phyloP scores from a whole-genome alignment of 2,113 vertebrate species.

The Stigmatopora nigra region DNA sequence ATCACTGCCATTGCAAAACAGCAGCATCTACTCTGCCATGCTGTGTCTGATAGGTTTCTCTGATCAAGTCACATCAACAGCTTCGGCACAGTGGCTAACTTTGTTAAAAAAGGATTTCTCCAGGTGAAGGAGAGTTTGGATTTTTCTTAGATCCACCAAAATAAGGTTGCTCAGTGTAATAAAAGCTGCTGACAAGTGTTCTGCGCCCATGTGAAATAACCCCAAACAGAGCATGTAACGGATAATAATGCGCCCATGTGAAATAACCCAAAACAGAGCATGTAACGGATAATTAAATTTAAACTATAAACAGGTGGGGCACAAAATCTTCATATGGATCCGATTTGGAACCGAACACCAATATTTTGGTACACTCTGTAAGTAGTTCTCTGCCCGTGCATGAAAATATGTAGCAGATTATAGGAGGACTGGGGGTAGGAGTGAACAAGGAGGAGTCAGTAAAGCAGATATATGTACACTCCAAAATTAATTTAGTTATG shows the following conservation, averaged over 20 bases:
- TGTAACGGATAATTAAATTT: conserved; percentile 61
- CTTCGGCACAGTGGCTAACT: conserved; percentile 45
- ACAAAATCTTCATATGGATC: conserved; percentile 69
- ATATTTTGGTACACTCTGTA: conserved; percentile 54
- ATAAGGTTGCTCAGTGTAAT: conserved; percentile 27
- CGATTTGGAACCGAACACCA: conserved; percentile 56
- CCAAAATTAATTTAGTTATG: not conserved
- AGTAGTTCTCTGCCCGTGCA: conserved; percentile 29
- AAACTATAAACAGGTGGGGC: conserved; percentile 64
- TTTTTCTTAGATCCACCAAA: conserved; percentile 19
- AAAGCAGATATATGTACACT: not conserved
- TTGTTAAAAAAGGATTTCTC: conserved; percentile 43
- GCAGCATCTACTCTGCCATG: not conserved
- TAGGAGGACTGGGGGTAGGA: conserved; percentile 6
- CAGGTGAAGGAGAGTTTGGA: conserved; percentile 48
- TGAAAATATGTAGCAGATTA: conserved; percentile 41
- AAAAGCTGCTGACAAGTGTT: conserved; percentile 34
- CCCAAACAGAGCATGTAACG: conserved; percentile 59
- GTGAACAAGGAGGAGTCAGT: not conserved
- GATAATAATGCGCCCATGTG: too few relatives aligned
- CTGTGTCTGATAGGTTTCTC: not conserved
- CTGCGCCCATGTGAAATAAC: conserved; percentile 48
- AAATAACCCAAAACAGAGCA: conserved; percentile 55
- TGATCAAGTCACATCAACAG: conserved; percentile 26
- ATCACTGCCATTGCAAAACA: too few relatives aligned